Base-by-base conservation (phyloP, 2,888 invertebrate species). In the Scaptomyza flava region DNA sequence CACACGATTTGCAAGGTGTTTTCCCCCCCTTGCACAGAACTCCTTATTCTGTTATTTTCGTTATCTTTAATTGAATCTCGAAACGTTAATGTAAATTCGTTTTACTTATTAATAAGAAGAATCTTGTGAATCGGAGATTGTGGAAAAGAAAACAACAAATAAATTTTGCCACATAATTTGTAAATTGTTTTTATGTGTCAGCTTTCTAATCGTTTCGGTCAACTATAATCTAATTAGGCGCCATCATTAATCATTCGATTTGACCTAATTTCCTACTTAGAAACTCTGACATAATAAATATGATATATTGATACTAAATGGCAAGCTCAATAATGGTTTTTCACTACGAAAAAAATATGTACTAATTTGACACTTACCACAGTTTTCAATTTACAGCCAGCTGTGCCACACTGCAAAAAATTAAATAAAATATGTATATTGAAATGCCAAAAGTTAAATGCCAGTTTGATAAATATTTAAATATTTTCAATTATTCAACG, bases 361-460 rank as follows among this genome's bases (percentile, higher is more conserved):
- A 34, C 38, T 43, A 47, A 33, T 27, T 4, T 46, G 46, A 38
- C 31, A 68, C 81, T 80, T 62, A 73, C 80, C 83, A 64, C 73
- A 74, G 57, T 51, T 65, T 60, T 42, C 61, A 62, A 67, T 68
- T 70, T 50, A 27, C 54, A 45, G 34, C 31, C 63, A 52, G 51
- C 54, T 61, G 67, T 23, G 34, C 20, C 52, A 60, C 41, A 5
- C 70, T 74, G 70, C 38, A 70, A 73, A 17, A 47, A 38, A 36
- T 17, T 17, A 17, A 17, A 17, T 17, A 36, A n/a, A 36, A 23
- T 4, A 23, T 4, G 34, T 20, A 59, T 36, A 59, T 36, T 46
- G 14, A 33, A 53, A 48, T 41, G 46, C 23, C 46, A 56, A 46
- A 62, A 53, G 8, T 65, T 52, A 51, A 77, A 50, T 43, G 20